Conservation (phyloP, 2,888 invertebrate genomes). For the Cremastinae sp. region DNA sequence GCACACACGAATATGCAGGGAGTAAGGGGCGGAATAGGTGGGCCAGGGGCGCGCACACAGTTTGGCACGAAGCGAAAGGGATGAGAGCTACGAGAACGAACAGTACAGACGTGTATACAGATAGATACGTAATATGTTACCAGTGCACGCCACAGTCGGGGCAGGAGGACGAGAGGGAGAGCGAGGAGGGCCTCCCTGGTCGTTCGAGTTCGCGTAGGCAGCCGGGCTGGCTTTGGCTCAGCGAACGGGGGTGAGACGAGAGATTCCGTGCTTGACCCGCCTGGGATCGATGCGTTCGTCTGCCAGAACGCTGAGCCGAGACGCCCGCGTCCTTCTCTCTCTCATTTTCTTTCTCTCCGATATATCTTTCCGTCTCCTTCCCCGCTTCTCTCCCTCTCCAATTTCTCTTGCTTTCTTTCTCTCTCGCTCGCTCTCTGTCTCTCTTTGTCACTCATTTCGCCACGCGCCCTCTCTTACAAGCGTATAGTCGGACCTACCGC, state of each 20-base stretch:
- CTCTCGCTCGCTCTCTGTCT: slow-evolving; percentile 43
- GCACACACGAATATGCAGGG: slow-evolving; percentile 56
- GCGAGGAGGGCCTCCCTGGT: slow-evolving; percentile 54
- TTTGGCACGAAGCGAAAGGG: slow-evolving; percentile 59
- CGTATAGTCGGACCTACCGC: slow-evolving; percentile 56
- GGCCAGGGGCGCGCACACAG: slow-evolving; percentile 58
- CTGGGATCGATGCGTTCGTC: slow-evolving; percentile 81
- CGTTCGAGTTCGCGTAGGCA: slow-evolving; percentile 60
- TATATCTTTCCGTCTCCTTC: slow-evolving; percentile 56
- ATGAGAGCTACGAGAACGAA: slow-evolving; percentile 51
- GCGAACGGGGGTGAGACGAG: slow-evolving; percentile 56
- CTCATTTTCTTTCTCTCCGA: slow-evolving; percentile 49
- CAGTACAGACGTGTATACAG: slow-evolving; percentile 20
- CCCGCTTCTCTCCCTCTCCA: slow-evolving; percentile 39
- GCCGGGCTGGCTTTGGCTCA: slow-evolving; percentile 54
- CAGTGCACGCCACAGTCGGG: slow-evolving; percentile 61
- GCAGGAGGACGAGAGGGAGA: slow-evolving; percentile 57
- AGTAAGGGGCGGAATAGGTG: slow-evolving; percentile 46
- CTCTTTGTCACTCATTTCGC: slow-evolving; percentile 49
- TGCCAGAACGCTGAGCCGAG: slow-evolving; percentile 78
- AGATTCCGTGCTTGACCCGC: slow-evolving; percentile 80
- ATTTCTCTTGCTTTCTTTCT: slow-evolving; percentile 31
- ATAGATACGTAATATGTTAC: slow-evolving; percentile 46
- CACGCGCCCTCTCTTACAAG: slow-evolving; percentile 52
- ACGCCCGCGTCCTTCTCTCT: slow-evolving; percentile 76